Evolutionary conservation across 1,140 invertebrate species (phyloP).

Genomic region (Nilaparvata lugens): DNA sequence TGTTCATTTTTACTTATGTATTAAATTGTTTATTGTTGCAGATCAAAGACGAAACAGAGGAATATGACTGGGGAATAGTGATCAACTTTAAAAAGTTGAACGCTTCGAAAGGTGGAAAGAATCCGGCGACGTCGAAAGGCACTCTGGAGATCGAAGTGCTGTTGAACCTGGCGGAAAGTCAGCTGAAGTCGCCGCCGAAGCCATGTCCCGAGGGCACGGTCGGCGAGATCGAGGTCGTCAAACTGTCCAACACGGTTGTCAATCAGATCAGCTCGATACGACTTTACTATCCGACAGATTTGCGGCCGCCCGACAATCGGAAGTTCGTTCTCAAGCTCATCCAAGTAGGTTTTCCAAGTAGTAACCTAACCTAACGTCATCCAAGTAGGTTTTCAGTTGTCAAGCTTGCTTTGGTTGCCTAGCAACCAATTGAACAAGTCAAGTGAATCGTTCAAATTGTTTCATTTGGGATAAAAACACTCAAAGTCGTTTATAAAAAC

Average conservation of each 20-base stretch:
- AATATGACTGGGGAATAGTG: conserved; percentile 95
- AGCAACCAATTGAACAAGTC: too few relatives aligned
- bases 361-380: too few relatives aligned
- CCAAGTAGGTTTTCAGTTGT: too few relatives aligned
- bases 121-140: conserved; percentile 40
- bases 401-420: too few relatives aligned
- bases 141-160: conserved; percentile 51
- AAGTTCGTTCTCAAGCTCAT: conserved; percentile 80
- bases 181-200: conserved; percentile 44
- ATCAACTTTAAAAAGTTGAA: conserved; percentile 78
- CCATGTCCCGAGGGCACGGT: conserved; percentile 55
- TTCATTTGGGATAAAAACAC: too few relatives aligned
- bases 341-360: conserved; percentile 36
- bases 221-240: conserved; percentile 84
- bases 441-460: too few relatives aligned
- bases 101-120: conserved; percentile 37
- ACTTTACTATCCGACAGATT: conserved; percentile 83
- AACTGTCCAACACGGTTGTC: conserved; percentile 73
- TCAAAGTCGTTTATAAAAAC: too few relatives aligned
- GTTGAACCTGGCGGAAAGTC: conserved; percentile 59
- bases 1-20: too few relatives aligned
- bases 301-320: conserved; percentile 72
- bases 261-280: conserved; percentile 82
- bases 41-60: conserved; percentile 74
- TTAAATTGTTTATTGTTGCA: conserved; percentile 31